phyloP scores from a whole-genome alignment of 2,113 vertebrate genomes.

The Xyrauchen texanus region DNA sequence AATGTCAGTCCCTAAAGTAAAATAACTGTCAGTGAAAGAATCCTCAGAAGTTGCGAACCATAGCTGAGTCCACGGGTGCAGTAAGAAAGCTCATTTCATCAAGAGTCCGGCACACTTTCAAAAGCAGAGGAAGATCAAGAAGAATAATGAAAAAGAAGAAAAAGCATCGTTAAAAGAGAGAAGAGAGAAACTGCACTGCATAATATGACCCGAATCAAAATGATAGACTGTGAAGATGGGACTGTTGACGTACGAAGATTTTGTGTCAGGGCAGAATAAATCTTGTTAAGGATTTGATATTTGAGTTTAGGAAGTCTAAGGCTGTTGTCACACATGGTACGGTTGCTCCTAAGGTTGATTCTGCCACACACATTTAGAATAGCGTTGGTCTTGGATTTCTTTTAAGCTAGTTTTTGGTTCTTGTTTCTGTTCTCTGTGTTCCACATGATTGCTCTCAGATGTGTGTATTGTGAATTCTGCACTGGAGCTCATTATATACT shows the following conservation, averaged over 20 bases:
- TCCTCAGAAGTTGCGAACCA: not conserved
- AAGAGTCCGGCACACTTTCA: constrained; percentile 18
- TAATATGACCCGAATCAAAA: constrained; percentile 13
- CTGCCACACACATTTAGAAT: no score
- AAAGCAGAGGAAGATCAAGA: constrained; percentile 12
- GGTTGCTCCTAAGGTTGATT: no score
- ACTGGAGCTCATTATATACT: no score
- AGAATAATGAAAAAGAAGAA: constrained; percentile 20
- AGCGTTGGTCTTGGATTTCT: no score
- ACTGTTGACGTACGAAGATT: constrained; percentile 2
- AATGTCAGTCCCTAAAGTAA: not conserved
- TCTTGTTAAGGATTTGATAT: not conserved
- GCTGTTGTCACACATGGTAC: no score
- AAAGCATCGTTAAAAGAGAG: not conserved
- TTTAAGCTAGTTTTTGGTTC: no score
- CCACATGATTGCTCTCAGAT: no score
- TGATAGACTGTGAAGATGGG: not conserved
- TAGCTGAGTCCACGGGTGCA: not conserved
- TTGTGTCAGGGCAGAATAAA: constrained; percentile 10
- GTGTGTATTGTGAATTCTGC: no score
- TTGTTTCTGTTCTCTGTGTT: no score
- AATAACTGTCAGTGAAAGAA: constrained; percentile 12
- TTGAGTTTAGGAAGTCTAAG: not conserved
- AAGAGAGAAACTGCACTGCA: not conserved
- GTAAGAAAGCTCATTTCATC: not conserved